Conservation (phyloP, 2,888 invertebrate species). For the Noctua janthina region DNA sequence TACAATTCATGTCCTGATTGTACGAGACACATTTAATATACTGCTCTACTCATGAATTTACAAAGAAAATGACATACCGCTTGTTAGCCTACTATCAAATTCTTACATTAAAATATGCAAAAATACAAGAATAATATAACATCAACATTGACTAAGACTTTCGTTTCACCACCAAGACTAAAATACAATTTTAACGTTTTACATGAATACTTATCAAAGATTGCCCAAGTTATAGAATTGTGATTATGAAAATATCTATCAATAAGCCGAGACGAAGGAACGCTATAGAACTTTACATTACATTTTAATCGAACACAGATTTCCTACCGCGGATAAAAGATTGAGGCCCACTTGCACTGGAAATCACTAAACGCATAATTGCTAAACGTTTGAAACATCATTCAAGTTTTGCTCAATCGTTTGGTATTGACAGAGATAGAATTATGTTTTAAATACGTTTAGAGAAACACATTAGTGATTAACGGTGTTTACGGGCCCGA, state of each 20-base stretch:
- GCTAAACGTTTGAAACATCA: not conserved
- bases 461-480: not conserved
- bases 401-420: not conserved
- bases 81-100: conserved; percentile 22
- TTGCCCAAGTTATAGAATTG: conserved; percentile 66
- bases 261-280: conserved; percentile 64
- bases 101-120: conserved; percentile 49
- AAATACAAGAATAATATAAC: conserved; percentile 55
- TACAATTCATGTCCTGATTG: conserved; percentile 23
- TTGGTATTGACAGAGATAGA: not conserved
- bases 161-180: conserved; percentile 37
- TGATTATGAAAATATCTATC: conserved; percentile 71
- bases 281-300: conserved; percentile 25
- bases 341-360: not conserved
- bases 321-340: conserved; percentile 7
- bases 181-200: conserved; percentile 44
- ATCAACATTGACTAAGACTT: conserved; percentile 53
- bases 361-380: not conserved
- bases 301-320: conserved; percentile 2
- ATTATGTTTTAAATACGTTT: not conserved
- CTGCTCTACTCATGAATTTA: conserved; percentile 31
- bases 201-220: conserved; percentile 47
- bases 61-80: conserved; percentile 30
- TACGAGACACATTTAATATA: conserved; percentile 9
- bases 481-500: not conserved